Evolutionary conservation across 2,113 vertebrate genomes (phyloP).

Genomic region (Xerus inauris): DNA sequence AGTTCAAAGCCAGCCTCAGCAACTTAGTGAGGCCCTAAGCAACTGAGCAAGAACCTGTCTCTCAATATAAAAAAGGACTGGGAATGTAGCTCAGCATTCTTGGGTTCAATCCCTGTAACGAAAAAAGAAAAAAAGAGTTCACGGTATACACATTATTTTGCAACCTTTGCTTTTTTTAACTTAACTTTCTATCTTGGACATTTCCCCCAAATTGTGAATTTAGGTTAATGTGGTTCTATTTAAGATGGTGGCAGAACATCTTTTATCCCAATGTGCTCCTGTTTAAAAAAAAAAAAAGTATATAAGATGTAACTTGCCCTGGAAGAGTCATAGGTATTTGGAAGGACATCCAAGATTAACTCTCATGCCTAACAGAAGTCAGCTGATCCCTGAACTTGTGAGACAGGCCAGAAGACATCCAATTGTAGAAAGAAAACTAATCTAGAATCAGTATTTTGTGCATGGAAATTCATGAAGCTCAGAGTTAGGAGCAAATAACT

Average conservation of each 20-base stretch:
- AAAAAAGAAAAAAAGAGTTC: background rate
- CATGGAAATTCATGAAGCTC: background rate
- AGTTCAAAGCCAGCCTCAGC: no score
- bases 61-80: no score
- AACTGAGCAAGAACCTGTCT: no score
- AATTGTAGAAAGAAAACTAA: background rate
- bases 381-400: background rate
- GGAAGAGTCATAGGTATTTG: background rate
- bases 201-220: background rate
- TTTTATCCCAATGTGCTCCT: background rate
- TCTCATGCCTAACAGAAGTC: background rate
- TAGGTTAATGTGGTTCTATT: background rate
- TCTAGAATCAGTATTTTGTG: background rate
- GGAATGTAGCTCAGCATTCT: no score
- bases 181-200: slow-evolving; percentile 1
- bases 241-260: background rate
- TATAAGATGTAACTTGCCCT: background rate
- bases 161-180: background rate
- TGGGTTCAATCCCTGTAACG: no score
- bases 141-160: background rate
- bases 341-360: background rate
- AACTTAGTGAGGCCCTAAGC: no score
- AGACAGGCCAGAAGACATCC: background rate
- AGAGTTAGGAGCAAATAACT: background rate
- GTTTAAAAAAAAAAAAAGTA: background rate